Base-by-base conservation (phyloP, 2,797 vertebrate species). In the Molossus alvarezi region DNA sequence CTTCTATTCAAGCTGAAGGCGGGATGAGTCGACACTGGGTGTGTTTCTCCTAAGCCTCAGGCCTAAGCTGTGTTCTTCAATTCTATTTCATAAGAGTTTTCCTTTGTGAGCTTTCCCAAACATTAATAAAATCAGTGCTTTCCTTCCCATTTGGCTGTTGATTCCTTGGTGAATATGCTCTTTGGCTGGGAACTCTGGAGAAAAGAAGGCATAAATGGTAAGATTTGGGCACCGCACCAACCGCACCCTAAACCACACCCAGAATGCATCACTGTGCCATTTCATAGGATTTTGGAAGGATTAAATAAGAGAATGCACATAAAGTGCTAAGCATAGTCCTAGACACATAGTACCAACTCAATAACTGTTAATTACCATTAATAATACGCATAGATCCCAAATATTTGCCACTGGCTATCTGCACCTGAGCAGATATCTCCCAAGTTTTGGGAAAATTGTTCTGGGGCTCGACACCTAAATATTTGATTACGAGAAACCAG, bases 101-200 rank as follows among this genome's bases (percentile, higher is more conserved):
- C 13, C 55, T 76, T 79, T 96, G 53, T 75, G 64, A 55, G 29
- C 69, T 92, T 95, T 88, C 77, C 53, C 27, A 81, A 55, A 83
- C 48, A 67, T 88, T 86, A 53, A 91, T 90, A 96, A 87, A 71
- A 95, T 64, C 94, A 93, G 84, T 81, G 90, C 21, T 96, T 96
- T 92, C 33, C 89, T 90, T 93, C n/a, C 62, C 58, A 72, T 80
- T 90, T 94, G 93, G 72, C 93, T 93, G 45, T 51, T 72, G 29
- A 67, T 90, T 87, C 91, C 88, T 86, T 69, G 67, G 73, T 82
- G 88, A 85, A 69, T 86, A 45, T 88, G 48, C 20, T 96, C 37
- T 82, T 96, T 94, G 87, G 82, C 81, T 95, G 90, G 72, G 72
- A 95, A 89, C 33, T 25, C 53, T 65, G 3, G 7, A 94, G 69